These are phyloP conservation scores for Thomomys bottae DNA, from an alignment of 2,113 vertebrate species.

Conservation along the genomic window DNA sequence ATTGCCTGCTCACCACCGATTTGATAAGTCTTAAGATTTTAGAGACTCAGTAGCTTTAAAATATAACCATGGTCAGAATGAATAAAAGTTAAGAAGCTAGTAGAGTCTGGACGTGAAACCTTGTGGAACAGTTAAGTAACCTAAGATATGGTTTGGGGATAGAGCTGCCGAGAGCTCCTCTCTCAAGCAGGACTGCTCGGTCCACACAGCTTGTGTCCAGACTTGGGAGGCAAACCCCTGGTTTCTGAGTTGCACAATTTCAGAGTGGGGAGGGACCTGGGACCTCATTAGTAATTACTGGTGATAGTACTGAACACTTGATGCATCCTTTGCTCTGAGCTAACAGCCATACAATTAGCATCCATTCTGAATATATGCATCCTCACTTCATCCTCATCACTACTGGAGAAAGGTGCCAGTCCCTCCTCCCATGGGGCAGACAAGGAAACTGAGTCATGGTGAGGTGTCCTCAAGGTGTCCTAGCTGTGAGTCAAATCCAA, in stretches of 20 bases:
- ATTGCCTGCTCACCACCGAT: not conserved
- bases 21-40: constrained; percentile 20
- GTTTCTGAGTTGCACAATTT: not conserved
- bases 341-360: not conserved
- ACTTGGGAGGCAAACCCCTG: not conserved
- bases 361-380: not conserved
- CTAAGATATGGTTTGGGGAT: not conserved
- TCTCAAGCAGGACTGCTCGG: not conserved
- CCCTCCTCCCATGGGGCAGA: not conserved
- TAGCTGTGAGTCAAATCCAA: not conserved
- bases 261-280: not conserved
- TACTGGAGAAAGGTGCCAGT: not conserved
- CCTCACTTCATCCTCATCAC: not conserved
- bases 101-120: not conserved
- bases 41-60: not conserved
- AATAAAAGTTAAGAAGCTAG: constrained; percentile 15
- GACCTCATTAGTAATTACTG: not conserved
- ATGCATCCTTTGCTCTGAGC: not conserved
- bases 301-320: not conserved
- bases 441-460: not conserved
- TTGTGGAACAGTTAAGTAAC: not conserved
- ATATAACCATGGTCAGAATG: not conserved
- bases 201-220: not conserved
- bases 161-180: not conserved
- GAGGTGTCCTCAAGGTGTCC: constrained; percentile 8